phyloP scores from a whole-genome alignment of 2,888 invertebrate species.

The Tetranychus piercei region DNA sequence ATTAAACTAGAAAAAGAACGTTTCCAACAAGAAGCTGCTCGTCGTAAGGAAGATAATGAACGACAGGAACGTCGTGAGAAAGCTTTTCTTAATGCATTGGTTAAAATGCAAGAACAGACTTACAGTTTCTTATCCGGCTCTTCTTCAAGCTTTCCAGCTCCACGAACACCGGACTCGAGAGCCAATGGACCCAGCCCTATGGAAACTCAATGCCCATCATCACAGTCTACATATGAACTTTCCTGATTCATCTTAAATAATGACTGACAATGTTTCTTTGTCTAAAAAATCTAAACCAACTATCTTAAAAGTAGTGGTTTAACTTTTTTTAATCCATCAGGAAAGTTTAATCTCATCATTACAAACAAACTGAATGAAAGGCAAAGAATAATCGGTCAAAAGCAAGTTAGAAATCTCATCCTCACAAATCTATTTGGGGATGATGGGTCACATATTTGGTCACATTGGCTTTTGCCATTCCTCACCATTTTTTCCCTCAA shows the following conservation, averaged over 20 bases:
- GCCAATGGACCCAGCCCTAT: not conserved
- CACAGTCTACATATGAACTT: not conserved
- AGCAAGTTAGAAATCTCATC: not conserved
- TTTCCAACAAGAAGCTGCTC: slow-evolving; percentile 15
- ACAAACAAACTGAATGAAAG: not conserved
- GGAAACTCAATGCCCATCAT: not conserved
- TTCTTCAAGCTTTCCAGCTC: not conserved
- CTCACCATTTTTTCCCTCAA: not conserved
- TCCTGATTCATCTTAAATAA: not conserved
- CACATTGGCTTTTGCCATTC: not conserved
- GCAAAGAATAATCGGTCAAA: not conserved
- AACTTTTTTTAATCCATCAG: not conserved
- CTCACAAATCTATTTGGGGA: not conserved
- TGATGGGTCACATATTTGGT: not conserved
- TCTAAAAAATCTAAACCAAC: not conserved
- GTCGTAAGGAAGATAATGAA: slow-evolving; percentile 20
- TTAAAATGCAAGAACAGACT: slow-evolving; percentile 19
- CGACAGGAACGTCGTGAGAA: slow-evolving; percentile 20
- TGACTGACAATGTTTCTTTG: not conserved
- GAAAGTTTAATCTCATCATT: not conserved
- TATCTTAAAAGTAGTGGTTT: no score
- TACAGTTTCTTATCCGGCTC: slow-evolving; percentile 13
- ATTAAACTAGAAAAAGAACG: slow-evolving; percentile 20
- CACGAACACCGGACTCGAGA: not conserved
- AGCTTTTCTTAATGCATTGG: slow-evolving; percentile 14